Evolutionary conservation across 2,888 invertebrate species (phyloP), one percentile per base, ranked within the genome.

Genomic region (Harpagoxenus sublaevis): DNA sequence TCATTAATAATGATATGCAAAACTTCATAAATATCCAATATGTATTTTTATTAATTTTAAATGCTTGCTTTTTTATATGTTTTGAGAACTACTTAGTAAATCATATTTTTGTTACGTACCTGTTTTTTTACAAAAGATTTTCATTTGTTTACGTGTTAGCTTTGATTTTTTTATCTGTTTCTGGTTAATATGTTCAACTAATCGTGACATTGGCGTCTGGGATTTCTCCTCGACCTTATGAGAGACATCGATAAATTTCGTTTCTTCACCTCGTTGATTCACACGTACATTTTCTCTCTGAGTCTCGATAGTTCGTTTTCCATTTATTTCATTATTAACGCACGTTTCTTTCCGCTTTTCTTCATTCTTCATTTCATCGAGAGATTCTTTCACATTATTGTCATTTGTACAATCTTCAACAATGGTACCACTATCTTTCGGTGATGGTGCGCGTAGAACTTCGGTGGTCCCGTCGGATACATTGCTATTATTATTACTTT

Each of bases 131-230:
- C 4, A 28, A 60, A 9, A 12, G 18, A 48, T 6, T 70, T 48
- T 3, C 12, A 6, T 23, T 39, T n/a, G 23, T 23, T 23, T 53
- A 31, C 0, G 0, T 23, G 12, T 0, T 23, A 35, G 39, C 3
- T 53, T 48, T 18, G 0, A 1, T n/a, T 31, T 39, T 23, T 70
- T 70, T 2, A 5, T 35, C 68, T 0, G 12, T n/a, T 77, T 82
- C 2, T 31, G 2, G 0, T 28, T 18, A 51, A 87, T 42, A 75
- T 84, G 82, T 48, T 62, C 15, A 23, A 2, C 10, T 55, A 89
- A 15, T 15, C 18, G 62, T 10, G 10, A 23, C 1, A 83, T 83
- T 39, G 35, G 65, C 3, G n/a, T 57, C 23, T 18, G 31, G 12
- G 15, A 42, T 63, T 51, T 51, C 9, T 63, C 12, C 23, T 77